Evolutionary conservation across 2,888 invertebrate genomes (phyloP).

Genomic region (Laspeyria flexula): DNA sequence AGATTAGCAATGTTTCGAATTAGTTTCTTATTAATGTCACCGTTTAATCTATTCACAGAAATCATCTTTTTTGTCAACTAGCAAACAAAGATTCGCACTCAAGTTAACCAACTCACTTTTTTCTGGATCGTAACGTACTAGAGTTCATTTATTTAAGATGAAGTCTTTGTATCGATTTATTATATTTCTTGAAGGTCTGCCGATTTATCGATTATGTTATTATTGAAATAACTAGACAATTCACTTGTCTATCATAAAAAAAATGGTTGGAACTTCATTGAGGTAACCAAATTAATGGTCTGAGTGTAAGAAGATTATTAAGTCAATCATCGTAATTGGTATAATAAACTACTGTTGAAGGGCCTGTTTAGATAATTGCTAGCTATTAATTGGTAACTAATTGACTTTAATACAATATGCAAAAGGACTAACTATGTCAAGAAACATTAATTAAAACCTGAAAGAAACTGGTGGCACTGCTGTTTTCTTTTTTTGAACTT

Average conservation of each 20-base stretch:
- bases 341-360: neutral
- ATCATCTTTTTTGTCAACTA: slow-evolving; percentile 5
- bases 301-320: neutral
- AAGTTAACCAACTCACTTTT: slow-evolving; percentile 8
- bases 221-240: neutral
- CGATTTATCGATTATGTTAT: neutral
- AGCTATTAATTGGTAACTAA: neutral
- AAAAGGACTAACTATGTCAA: neutral
- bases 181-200: neutral
- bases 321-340: neutral
- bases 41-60: slow-evolving; percentile 1
- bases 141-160: neutral
- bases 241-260: neutral
- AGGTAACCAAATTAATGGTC: neutral
- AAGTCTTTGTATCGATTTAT: neutral
- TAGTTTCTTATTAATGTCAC: neutral
- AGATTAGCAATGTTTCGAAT: no score
- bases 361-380: neutral
- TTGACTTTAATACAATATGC: neutral
- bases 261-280: neutral
- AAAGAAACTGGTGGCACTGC: no score
- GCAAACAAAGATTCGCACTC: slow-evolving; percentile 3
- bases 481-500: no score
- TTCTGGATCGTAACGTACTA: slow-evolving; percentile 6
- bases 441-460: no score